These are phyloP conservation scores for Callionymus lyra DNA, from an alignment of 2,113 vertebrate genomes.

Conservation along the genomic window DNA sequence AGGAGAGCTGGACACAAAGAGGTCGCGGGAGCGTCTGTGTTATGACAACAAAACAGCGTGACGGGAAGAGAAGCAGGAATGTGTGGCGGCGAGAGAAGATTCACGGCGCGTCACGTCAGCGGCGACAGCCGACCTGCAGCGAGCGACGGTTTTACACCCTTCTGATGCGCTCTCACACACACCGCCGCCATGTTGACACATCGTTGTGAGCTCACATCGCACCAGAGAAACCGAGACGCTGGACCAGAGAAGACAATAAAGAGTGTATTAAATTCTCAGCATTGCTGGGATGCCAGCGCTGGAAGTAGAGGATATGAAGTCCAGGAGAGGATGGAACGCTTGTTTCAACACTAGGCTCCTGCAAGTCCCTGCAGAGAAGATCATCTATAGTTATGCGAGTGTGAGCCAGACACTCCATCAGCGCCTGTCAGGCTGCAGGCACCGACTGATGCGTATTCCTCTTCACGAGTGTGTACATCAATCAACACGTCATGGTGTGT, in stretches of 20 bases:
- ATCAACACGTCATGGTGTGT: too few relatives aligned
- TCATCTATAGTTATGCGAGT: constrained; percentile 6
- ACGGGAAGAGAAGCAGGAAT: constrained; percentile 22
- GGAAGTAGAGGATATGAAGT: constrained; percentile 8
- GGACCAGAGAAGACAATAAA: too few relatives aligned
- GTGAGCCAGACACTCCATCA: constrained; percentile 27
- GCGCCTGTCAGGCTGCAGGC: constrained; percentile 36
- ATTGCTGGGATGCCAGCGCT: constrained; percentile 6
- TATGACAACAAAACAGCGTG: constrained; percentile 43
- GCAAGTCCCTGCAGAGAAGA: constrained; percentile 27
- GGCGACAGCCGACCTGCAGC: constrained; percentile 28
- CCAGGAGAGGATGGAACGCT: constrained; percentile 13
- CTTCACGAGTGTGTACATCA: too few relatives aligned
- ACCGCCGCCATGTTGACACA: constrained; percentile 16
- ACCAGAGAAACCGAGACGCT: too few relatives aligned
- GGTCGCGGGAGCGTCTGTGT: constrained; percentile 29
- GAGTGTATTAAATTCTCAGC: constrained; percentile 5
- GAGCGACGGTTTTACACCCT: constrained; percentile 28
- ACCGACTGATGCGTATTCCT: constrained; percentile 19
- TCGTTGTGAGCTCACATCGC: constrained; percentile 17
- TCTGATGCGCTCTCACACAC: constrained; percentile 28
- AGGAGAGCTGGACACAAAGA: constrained; percentile 16
- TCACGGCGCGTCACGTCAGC: constrained; percentile 7
- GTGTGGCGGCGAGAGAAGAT: constrained; percentile 30
- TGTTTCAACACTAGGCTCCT: constrained; percentile 7